phyloP scores from a whole-genome alignment of 2,113 vertebrate species.

The Suncus etruscus region DNA sequence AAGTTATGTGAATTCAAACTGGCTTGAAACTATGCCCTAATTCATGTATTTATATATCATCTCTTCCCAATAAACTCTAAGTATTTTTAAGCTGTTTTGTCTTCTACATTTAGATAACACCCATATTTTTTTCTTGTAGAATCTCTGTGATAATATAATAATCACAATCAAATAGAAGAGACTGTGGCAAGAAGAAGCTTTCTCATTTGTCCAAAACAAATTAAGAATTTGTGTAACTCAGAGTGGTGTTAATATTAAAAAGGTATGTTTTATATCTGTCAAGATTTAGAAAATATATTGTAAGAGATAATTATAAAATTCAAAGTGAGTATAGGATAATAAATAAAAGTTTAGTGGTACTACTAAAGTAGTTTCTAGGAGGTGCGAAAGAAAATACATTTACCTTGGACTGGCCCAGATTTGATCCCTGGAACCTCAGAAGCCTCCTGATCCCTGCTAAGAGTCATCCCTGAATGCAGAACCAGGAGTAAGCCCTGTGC shows the following conservation, averaged over 20 bases:
- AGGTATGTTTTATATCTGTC: neutral
- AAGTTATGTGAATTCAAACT: slow-evolving; percentile 75
- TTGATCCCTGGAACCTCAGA: too few species aligned
- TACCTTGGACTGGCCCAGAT: too few species aligned
- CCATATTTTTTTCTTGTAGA: neutral
- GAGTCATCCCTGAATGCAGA: too few species aligned
- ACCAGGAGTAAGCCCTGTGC: too few species aligned
- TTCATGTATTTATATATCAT: slow-evolving; percentile 49
- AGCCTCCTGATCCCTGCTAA: too few species aligned
- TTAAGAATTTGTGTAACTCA: neutral
- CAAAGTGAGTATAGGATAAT: neutral
- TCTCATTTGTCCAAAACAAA: slow-evolving; percentile 51
- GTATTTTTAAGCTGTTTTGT: slow-evolving; percentile 45
- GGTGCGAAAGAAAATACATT: too few species aligned
- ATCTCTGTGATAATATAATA: neutral
- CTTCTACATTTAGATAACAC: slow-evolving; percentile 14
- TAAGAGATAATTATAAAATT: neutral
- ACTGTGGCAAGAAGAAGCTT: neutral
- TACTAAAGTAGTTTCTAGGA: neutral
- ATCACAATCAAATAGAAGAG: neutral
- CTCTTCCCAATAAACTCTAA: slow-evolving; percentile 47
- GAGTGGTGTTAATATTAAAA: neutral
- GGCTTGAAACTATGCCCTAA: slow-evolving; percentile 53
- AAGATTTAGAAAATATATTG: neutral
- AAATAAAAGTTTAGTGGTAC: neutral